Percentiles rank a stretch among this genome's conserved stretches.
Evolutionary conservation across 2,113 vertebrate species (phyloP).

Genomic region (Okapia johnstoni): DNA sequence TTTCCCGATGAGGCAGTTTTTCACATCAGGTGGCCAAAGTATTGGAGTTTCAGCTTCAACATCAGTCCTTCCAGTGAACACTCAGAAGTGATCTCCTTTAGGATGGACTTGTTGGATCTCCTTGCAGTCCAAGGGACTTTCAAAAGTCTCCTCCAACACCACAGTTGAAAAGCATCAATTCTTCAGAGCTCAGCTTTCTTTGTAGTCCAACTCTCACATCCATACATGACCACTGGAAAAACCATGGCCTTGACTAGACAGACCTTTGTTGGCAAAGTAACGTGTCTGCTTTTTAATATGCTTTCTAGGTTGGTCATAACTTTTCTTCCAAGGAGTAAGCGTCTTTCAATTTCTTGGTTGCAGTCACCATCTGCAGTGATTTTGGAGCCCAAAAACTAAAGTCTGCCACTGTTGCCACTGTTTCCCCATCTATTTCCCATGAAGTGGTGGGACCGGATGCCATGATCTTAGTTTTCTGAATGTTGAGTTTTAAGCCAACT

Average conservation of each 20-base stretch:
- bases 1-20: neutral
- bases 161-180: neutral
- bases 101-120: neutral
- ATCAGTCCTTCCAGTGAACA: neutral
- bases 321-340: too few species aligned
- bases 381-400: too few species aligned
- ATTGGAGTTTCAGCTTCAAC: neutral
- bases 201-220: neutral
- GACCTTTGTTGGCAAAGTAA: neutral
- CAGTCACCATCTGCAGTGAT: too few species aligned
- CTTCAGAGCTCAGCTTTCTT: neutral
- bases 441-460: too few species aligned
- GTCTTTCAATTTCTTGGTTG: too few species aligned
- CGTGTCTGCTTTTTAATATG: neutral
- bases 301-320: too few species aligned
- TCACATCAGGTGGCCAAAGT: neutral
- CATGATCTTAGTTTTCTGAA: too few species aligned
- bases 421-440: too few species aligned
- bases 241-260: neutral
- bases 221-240: neutral
- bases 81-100: neutral
- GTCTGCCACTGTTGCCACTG: too few species aligned
- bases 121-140: neutral
- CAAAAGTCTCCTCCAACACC: neutral
- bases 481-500: too few species aligned